Percentiles rank a stretch among this genome's conserved stretches.
These are phyloP conservation scores for Caenorhabditis zanzibari DNA, from an alignment of 2,888 invertebrate genomes.

Conservation along the genomic window DNA sequence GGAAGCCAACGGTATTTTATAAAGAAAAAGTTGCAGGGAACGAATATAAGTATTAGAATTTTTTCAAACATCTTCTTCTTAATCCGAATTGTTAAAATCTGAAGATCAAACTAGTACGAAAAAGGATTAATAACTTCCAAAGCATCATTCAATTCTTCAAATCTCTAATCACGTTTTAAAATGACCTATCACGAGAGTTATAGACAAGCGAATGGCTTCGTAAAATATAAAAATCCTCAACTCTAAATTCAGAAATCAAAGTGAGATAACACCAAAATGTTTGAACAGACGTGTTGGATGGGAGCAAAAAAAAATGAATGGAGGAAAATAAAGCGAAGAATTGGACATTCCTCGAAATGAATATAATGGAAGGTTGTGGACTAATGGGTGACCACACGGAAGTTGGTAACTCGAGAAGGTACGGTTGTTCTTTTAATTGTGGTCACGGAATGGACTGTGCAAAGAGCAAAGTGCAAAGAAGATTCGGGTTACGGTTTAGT, in stretches of 20 bases:
- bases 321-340: conserved; percentile 16
- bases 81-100: not conserved
- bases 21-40: not conserved
- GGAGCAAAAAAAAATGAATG: conserved; percentile 11
- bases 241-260: conserved; percentile 20
- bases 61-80: conserved; percentile 19
- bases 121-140: not conserved
- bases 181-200: conserved; percentile 6
- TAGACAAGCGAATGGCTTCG: conserved; percentile 29
- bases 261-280: conserved; percentile 36
- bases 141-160: not conserved
- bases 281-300: conserved; percentile 46
- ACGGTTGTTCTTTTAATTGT: too few species aligned
- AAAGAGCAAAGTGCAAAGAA: too few species aligned
- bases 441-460: too few species aligned
- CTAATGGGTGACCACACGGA: conserved; percentile 31
- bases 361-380: not conserved
- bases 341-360: conserved; percentile 5
- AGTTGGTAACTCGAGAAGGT: conserved; percentile 8
- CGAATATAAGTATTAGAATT: not conserved
- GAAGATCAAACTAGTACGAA: conserved; percentile 19
- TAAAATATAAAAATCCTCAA: not conserved
- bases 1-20: not conserved
- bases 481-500: too few species aligned
- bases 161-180: conserved; percentile 20